Evolutionary conservation across 2,888 invertebrate genomes (phyloP), one percentile per base, ranked within the genome.

Genomic region (Rhaphigaster nebulosa): DNA sequence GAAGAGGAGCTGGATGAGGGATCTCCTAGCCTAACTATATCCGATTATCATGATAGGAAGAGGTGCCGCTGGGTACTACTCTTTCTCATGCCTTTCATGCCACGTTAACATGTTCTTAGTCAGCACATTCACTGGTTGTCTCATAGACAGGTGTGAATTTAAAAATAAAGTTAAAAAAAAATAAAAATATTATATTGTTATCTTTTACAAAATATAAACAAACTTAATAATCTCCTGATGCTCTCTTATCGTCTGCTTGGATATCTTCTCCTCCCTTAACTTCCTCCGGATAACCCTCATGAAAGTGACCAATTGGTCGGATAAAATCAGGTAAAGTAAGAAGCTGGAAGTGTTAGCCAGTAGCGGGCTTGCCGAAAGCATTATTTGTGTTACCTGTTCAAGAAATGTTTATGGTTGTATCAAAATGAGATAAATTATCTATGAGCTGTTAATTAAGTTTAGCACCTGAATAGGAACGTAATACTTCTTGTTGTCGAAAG

Each of bases 261-360:
- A 88, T 60, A 88, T 41, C 18, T 88, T 60, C 60, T 88, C 88
- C 5, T 88, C 88, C 45, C 65, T 2, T 5, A 88, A 18, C 18
- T 88, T 88, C 60, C 88, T 88, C 23, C 60, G 88, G n/a, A 88
- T 10, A 23, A 88, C 88, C n/a, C n/a, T 34, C 65, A 88, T 60
- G 88, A 41, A 88, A 13, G 65, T n/a, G 18, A 45, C 45, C 41
- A 88, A 23, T 34, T 88, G 88, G 10, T 88, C 60, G 2, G 56
- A 88, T 5, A 26, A 34, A 4, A 23, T n/a, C 41, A 60, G 41
- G n/a, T 88, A 88, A 15, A 60, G 10, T 18, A 88, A 88, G 18
- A 60, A 41, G 41, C 60, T 56, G 26, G 56, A 26, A 38, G 41
- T 34, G 41, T 88, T 88, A 4, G 41, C 60, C 65, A 88, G 12